Evolutionary conservation across 2,888 invertebrate species (phyloP).

Genomic region (Ophion obscuratus): DNA sequence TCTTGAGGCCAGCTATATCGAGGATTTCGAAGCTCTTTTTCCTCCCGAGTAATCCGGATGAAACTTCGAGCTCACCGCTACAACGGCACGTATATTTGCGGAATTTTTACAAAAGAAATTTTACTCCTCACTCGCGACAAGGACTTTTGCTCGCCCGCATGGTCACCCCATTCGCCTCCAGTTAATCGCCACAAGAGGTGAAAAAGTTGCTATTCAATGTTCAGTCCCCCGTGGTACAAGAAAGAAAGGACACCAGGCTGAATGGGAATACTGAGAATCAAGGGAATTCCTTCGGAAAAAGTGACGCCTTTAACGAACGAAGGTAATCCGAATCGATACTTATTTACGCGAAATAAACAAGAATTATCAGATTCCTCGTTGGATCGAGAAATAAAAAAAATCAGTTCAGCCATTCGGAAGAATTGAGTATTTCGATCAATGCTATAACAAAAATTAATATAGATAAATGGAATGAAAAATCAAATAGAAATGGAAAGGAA

Average conservation of each 20-base stretch:
- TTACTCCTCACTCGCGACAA: constrained; percentile 42
- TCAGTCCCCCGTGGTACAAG: constrained; percentile 2
- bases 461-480: no score
- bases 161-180: constrained; percentile 38
- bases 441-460: no score
- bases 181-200: constrained; percentile 34
- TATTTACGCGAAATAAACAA: no score
- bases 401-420: no score
- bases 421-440: no score
- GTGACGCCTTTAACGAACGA: no score
- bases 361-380: no score
- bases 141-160: constrained; percentile 55
- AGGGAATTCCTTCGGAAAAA: not conserved
- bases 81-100: constrained; percentile 3
- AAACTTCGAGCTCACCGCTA: constrained; percentile 17
- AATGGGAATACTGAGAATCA: not conserved
- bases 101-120: constrained; percentile 38
- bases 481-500: no score
- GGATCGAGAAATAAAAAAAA: no score
- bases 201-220: constrained; percentile 45
- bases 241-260: not conserved
- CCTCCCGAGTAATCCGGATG: constrained; percentile 48
- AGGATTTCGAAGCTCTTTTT: constrained; percentile 38
- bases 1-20: constrained; percentile 19
- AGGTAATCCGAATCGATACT: no score